Evolutionary conservation across 1,140 invertebrate species (phyloP).

Genomic region (Drosophila athabasca): DNA sequence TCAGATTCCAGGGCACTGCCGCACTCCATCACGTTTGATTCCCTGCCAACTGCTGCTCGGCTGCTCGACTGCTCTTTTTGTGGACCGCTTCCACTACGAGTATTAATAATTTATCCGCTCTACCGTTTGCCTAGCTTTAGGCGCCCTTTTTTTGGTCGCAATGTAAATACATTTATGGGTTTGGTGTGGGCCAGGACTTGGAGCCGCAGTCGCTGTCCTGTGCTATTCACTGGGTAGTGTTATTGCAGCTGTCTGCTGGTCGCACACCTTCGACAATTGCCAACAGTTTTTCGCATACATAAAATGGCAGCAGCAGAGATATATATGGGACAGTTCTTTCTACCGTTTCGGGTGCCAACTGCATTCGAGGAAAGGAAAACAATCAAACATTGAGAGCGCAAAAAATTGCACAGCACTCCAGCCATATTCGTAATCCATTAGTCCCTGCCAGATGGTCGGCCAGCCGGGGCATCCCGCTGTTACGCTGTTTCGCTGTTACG

Average conservation of each 20-base stretch:
- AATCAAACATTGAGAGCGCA: conserved; percentile 65
- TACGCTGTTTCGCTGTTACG: not conserved
- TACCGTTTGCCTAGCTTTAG: conserved; percentile 10
- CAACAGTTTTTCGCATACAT: conserved; percentile 41
- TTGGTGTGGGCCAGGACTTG: conserved; percentile 19
- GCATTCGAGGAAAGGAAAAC: conserved; percentile 58
- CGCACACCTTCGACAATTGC: conserved; percentile 39
- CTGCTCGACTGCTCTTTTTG: no score
- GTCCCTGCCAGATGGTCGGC: conserved; percentile 60
- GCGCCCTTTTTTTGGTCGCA: conserved; percentile 26
- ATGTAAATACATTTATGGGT: conserved; percentile 43
- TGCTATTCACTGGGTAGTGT: conserved; percentile 1
- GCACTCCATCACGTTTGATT: no score
- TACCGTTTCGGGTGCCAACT: conserved; percentile 39
- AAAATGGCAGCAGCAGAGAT: conserved; percentile 31
- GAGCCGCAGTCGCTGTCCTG: conserved; percentile 1
- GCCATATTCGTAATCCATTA: conserved; percentile 75
- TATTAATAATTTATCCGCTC: conserved; percentile 23
- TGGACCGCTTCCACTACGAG: no score
- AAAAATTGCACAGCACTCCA: conserved; percentile 51
- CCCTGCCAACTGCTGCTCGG: no score
- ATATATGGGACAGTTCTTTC: conserved; percentile 34
- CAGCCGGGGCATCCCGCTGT: not conserved
- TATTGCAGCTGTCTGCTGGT: conserved; percentile 40
- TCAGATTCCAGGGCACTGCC: no score